These are phyloP conservation scores for Periparus ater DNA, from an alignment of 2,797 vertebrate genomes.

Conservation along the genomic window DNA sequence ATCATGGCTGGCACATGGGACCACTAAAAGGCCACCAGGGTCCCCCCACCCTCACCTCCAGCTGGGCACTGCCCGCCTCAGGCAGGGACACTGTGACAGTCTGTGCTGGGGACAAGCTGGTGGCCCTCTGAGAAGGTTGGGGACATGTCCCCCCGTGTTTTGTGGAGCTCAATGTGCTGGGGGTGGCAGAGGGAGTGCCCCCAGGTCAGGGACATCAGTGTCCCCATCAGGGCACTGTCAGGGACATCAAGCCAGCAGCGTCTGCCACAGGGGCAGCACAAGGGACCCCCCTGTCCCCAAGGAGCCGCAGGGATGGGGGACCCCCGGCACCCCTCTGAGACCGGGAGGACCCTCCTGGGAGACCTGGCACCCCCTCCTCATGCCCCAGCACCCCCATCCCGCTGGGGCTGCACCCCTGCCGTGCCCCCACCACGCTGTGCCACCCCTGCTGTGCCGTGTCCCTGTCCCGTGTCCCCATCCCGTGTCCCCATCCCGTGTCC, in stretches of 20 bases:
- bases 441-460: background rate
- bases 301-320: background rate
- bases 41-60: background rate
- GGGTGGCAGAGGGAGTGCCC: background rate
- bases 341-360: background rate
- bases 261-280: background rate
- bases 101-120: background rate
- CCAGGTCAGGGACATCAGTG: background rate
- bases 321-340: background rate
- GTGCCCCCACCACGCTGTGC: background rate
- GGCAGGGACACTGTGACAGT: background rate
- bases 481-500: background rate
- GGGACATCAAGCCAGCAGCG: background rate
- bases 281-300: background rate
- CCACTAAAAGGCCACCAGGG: background rate
- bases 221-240: background rate
- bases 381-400: background rate
- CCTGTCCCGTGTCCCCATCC: background rate
- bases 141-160: fast-evolving
- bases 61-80: background rate
- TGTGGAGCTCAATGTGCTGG: fast-evolving
- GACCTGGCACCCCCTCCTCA: conserved; percentile 8
- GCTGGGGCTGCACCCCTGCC: background rate
- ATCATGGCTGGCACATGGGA: background rate
- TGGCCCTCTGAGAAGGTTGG: background rate